Conservation (phyloP, 1,140 invertebrate genomes). For the Tetramorium simillimum region DNA sequence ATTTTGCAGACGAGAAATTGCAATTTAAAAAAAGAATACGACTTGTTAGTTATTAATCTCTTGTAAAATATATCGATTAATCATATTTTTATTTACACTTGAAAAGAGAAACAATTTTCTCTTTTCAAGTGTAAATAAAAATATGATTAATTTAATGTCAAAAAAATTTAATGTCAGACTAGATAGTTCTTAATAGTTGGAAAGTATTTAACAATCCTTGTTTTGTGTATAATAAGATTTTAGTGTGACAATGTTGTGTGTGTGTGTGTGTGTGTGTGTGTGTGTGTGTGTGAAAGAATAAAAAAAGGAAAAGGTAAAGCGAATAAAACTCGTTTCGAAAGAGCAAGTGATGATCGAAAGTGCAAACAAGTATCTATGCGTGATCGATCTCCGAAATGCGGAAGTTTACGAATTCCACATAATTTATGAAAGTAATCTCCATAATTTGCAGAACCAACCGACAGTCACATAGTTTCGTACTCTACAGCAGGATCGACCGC, state of each 20-base stretch:
- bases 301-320: not conserved
- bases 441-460: slow-evolving; percentile 49
- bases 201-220: not conserved
- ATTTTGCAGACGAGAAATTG: not conserved
- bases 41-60: not conserved
- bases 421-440: slow-evolving; percentile 58
- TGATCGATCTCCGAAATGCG: slow-evolving; percentile 47
- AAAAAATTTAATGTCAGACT: not conserved
- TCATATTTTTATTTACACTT: not conserved
- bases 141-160: too few species aligned
- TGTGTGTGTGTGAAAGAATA: too few species aligned
- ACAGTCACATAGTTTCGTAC: slow-evolving; percentile 58
- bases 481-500: slow-evolving; percentile 33
- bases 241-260: not conserved
- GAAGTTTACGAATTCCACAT: slow-evolving; percentile 55
- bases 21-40: not conserved
- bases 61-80: not conserved
- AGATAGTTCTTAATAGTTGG: not conserved
- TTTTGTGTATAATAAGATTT: not conserved
- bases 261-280: too few species aligned
- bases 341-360: slow-evolving; percentile 12
- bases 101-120: not conserved
- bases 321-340: slow-evolving; percentile 11
- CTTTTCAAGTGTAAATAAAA: too few species aligned
- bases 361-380: slow-evolving; percentile 25